Evolutionary conservation across 23 tunicate genomes (phyloP).

Genomic region (Halocynthia roretzi): DNA sequence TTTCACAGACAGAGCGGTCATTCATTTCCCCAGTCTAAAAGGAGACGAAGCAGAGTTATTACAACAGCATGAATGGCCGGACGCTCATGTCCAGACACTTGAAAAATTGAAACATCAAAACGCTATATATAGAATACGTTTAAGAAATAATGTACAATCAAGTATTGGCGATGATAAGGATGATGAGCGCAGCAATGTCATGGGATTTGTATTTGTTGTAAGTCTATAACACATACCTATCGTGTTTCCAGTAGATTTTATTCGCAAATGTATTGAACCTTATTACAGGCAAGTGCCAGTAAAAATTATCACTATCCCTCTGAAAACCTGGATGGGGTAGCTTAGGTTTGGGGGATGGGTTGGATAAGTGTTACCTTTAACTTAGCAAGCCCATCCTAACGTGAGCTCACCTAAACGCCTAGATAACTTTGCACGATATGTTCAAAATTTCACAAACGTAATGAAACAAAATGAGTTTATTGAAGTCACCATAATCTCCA

Average conservation of each 20-base stretch:
- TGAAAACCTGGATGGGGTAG: too few relatives aligned
- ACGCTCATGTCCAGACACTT: background rate
- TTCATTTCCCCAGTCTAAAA: constrained; percentile 36
- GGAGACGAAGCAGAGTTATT: constrained; percentile 25
- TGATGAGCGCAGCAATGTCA: background rate
- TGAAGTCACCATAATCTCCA: background rate
- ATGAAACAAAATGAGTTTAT: background rate
- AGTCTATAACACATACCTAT: background rate
- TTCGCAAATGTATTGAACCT: too few relatives aligned
- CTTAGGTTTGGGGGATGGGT: too few relatives aligned
- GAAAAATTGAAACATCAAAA: constrained; percentile 10
- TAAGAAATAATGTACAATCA: constrained; percentile 8
- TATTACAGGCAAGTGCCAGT: too few relatives aligned
- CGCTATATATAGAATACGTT: constrained; percentile 30
- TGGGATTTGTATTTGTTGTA: constrained; percentile 34
- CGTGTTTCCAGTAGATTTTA: background rate
- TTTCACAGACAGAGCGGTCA: constrained; percentile 23
- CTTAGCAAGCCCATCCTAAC: too few relatives aligned
- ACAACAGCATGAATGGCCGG: constrained; percentile 6
- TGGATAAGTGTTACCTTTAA: too few relatives aligned
- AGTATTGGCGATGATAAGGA: background rate
- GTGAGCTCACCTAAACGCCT: too few relatives aligned
- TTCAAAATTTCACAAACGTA: background rate
- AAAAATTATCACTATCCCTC: too few relatives aligned
- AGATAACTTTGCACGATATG: background rate